phyloP scores from a whole-genome alignment of 30 jellyfish, hydroid and myxozoan genomes.

The Catostylus mosaicus region DNA sequence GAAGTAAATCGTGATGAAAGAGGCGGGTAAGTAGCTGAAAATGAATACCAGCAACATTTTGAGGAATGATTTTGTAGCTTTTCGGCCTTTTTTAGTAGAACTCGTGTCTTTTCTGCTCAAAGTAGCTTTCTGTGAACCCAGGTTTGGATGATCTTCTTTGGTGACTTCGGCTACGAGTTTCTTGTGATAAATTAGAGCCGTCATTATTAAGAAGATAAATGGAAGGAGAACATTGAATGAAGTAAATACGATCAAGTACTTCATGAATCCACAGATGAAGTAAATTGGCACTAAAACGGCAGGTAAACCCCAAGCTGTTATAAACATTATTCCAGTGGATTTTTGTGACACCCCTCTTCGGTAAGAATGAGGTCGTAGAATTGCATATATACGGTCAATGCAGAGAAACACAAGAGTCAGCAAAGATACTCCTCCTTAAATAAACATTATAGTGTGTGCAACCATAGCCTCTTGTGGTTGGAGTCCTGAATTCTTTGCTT shows the following conservation, averaged over 20 bases:
- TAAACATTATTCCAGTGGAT: not conserved
- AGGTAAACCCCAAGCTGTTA: conserved; percentile 44
- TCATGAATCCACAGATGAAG: conserved; percentile 26
- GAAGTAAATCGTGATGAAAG: conserved; percentile 42
- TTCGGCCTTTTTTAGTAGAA: conserved; percentile 16
- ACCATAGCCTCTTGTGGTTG: conserved; percentile 3
- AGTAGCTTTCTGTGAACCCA: conserved; percentile 6
- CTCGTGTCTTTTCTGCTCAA: not conserved
- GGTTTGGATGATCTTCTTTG: not conserved
- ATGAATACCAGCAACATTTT: conserved; percentile 52
- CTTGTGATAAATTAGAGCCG: conserved; percentile 24
- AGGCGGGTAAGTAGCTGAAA: conserved; percentile 56
- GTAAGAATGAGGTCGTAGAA: conserved; percentile 46
- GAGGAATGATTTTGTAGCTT: conserved; percentile 46
- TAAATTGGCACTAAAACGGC: conserved; percentile 3
- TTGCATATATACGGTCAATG: conserved; percentile 49
- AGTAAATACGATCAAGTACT: conserved; percentile 39
- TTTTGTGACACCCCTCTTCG: conserved; percentile 30
- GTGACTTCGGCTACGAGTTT: conserved; percentile 1
- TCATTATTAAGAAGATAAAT: conserved; percentile 10
- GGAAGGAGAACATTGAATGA: conserved; percentile 24
- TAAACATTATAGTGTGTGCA: conserved; percentile 38
- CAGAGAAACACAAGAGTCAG: conserved; percentile 37
- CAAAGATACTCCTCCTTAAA: conserved; percentile 61
- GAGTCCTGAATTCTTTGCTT: conserved; percentile 14